phyloP scores from a whole-genome alignment of 2,888 invertebrate species.

The Orgyia antiqua region DNA sequence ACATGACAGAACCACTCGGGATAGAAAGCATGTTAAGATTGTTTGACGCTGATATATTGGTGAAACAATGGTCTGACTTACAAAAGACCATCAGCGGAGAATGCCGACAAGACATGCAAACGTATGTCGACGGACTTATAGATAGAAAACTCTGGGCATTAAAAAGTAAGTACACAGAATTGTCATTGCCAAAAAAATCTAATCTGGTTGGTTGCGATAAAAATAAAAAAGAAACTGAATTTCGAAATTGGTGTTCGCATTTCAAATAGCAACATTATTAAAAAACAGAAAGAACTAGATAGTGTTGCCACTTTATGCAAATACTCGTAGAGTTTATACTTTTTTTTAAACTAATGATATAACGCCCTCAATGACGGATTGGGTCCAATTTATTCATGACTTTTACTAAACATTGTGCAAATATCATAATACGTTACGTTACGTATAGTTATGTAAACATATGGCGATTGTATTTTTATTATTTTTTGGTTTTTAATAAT shows the following conservation, averaged over 20 bases:
- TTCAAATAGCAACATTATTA: constrained; percentile 5
- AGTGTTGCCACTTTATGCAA: constrained; percentile 5
- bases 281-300: neutral
- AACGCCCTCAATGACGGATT: constrained; percentile 8
- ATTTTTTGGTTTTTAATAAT: constrained; percentile 11
- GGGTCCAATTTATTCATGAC: constrained; percentile 14
- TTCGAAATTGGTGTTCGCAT: constrained; percentile 1
- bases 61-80: constrained; percentile 74
- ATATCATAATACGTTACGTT: constrained; percentile 10
- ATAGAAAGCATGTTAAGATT: constrained; percentile 76
- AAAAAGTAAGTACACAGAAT: constrained; percentile 81
- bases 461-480: constrained; percentile 6
- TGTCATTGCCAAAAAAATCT: neutral
- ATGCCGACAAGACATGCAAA: constrained; percentile 78
- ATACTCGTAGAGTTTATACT: constrained; percentile 5
- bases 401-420: constrained; percentile 25
- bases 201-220: too few relatives aligned
- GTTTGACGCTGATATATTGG: constrained; percentile 75
- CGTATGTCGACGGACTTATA: constrained; percentile 78
- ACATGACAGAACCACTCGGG: constrained; percentile 38
- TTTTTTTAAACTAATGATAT: constrained; percentile 9
- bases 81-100: constrained; percentile 62
- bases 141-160: constrained; percentile 82
- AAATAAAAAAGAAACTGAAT: neutral
- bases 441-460: constrained; percentile 18